Percentiles rank a stretch among this genome's conserved stretches.
These are phyloP conservation scores for Anaspis maculata DNA, from an alignment of 2,888 invertebrate species.

Conservation along the genomic window DNA sequence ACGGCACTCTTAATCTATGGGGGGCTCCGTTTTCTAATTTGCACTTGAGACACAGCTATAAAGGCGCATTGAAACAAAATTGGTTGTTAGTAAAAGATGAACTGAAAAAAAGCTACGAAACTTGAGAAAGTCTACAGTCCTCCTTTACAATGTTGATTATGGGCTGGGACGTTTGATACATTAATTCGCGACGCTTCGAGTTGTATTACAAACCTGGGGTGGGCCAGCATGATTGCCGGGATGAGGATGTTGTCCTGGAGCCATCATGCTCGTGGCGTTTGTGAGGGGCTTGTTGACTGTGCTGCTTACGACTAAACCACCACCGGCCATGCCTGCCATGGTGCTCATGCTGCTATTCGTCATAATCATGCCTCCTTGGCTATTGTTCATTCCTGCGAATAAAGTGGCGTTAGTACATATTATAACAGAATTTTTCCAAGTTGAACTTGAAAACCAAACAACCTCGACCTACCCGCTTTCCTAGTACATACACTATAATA, in stretches of 20 bases:
- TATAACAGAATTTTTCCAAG: conserved; percentile 1
- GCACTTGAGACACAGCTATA: too few species aligned
- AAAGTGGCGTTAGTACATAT: too few species aligned
- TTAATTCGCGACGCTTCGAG: too few species aligned
- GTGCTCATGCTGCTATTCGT: conserved; percentile 64
- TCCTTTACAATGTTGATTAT: not conserved
- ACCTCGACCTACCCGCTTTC: too few species aligned
- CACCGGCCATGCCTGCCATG: conserved; percentile 62
- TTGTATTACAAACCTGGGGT: conserved; percentile 10
- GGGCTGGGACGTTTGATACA: too few species aligned
- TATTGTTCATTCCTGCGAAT: conserved; percentile 58
- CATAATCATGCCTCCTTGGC: conserved; percentile 64
- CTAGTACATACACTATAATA: too few species aligned
- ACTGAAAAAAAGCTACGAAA: conserved; percentile 14
- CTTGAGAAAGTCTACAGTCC: conserved; percentile 2
- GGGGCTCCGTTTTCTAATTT: too few species aligned
- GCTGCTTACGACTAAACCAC: conserved; percentile 64
- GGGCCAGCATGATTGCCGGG: conserved; percentile 37
- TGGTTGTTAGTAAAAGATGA: too few species aligned
- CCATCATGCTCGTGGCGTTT: conserved; percentile 52
- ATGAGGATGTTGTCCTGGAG: conserved; percentile 44
- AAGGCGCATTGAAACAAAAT: too few species aligned
- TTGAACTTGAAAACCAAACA: too few species aligned
- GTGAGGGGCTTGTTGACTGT: conserved; percentile 64
- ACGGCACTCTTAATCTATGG: too few species aligned